Evolutionary conservation across 2,113 vertebrate species (phyloP).

Genomic region (Chaetops frenatus): DNA sequence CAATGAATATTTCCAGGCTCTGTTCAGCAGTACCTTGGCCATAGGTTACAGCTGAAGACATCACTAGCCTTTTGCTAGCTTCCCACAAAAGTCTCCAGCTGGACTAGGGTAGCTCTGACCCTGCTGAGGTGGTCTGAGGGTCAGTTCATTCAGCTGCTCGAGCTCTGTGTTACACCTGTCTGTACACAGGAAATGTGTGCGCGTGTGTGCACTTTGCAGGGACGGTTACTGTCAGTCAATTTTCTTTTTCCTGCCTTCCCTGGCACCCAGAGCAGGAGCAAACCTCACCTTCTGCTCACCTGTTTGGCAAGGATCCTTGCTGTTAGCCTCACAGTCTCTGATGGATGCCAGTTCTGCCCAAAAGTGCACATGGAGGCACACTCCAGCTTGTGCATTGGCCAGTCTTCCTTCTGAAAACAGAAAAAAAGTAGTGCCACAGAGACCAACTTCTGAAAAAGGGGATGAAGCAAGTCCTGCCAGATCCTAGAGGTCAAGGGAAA

Average conservation of each 20-base stretch:
- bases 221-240: not conserved
- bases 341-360: constrained; percentile 89
- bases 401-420: constrained; percentile 84
- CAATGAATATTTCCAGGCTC: not conserved
- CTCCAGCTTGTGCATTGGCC: constrained; percentile 95
- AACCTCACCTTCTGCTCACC: constrained; percentile 68
- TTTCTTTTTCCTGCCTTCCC: constrained; percentile 6
- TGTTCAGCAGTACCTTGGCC: not conserved
- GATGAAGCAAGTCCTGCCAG: not conserved
- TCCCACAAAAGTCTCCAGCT: not conserved
- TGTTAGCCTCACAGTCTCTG: constrained; percentile 85
- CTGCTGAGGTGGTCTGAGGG: not conserved
- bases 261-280: not conserved
- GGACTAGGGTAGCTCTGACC: not conserved
- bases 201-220: not conserved
- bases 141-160: not conserved
- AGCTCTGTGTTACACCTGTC: not conserved
- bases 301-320: constrained; percentile 90
- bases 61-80: not conserved
- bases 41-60: not conserved
- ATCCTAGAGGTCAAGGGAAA: constrained; percentile 62
- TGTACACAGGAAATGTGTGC: not conserved
- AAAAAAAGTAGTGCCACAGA: not conserved
- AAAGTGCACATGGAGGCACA: constrained; percentile 87
- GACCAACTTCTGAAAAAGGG: constrained; percentile 3